Base-by-base conservation (phyloP, 2,888 invertebrate genomes). In the Aproaerema taeniolella region DNA sequence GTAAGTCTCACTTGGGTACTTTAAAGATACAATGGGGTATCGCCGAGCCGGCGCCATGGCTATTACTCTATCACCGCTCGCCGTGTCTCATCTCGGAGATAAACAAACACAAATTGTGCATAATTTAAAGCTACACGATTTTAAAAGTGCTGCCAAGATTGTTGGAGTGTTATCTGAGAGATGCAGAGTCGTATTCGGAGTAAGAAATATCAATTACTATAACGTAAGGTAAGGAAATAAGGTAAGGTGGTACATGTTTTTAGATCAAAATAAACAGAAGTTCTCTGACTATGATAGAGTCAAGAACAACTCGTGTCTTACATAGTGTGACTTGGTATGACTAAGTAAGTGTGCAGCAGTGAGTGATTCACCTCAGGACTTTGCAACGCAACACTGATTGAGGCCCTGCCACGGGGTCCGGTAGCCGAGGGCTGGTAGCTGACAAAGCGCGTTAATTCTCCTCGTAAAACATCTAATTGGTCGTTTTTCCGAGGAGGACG, bases 391-490 rank as follows among this genome's bases (percentile, higher is more conserved):
- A 20, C 20, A 4, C 20, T 20, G 20, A 20, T 7, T 20, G 20
- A 7, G 20, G 4, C 20, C 7, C 20, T 20, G 20, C 7, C n/a
- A 20, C 7, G n/a, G n/a, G 20, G 20, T 20, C 20, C 20, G 7
- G 20, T 7, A 20, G 20, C 20, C 20, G 20, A 7, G 4, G 2
- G 26, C 16, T 15, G 16, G 35, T 15, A 28, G 28, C 28, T 15
- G 30, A 40, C 39, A 33, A 30, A 32, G 32, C 36, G 71, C 67
- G 74, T 68, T 80, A 80, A 81, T 77, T 79, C 73, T 62, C 70
- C 67, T 66, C 69, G 67, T 79, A 80, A 77, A 73, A 71, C 69
- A 64, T 82, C 71, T 80, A 83, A 83, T 82, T 82, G 74, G 76
- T 81, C 65, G 62, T 66, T 66, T 66, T 55, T 46, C 47, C 44